Conservation (phyloP, 2,113 vertebrate species). For the Solea senegalensis region DNA sequence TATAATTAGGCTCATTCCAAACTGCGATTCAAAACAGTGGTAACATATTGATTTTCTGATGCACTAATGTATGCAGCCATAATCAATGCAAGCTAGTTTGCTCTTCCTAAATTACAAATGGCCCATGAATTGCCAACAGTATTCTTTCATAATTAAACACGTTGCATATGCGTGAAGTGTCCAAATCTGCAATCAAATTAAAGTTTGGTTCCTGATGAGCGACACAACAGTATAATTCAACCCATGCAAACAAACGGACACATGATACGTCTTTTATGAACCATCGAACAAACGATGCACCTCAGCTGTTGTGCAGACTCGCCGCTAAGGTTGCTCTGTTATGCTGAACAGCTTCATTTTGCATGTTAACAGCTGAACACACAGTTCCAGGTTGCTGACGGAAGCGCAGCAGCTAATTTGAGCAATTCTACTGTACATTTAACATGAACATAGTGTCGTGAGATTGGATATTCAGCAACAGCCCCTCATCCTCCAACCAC, state of each 20-base stretch:
- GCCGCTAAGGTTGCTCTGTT: constrained; percentile 15
- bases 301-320: constrained; percentile 18
- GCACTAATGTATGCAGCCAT: constrained; percentile 23
- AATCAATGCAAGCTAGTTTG: constrained; percentile 62
- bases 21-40: constrained; percentile 36
- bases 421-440: constrained; percentile 41
- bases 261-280: neutral
- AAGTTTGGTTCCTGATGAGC: neutral
- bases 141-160: neutral
- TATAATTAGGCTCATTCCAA: constrained; percentile 56
- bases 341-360: constrained; percentile 22
- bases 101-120: constrained; percentile 57
- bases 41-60: constrained; percentile 57
- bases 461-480: neutral
- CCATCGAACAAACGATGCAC: neutral
- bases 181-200: neutral
- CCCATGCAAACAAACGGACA: neutral
- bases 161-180: neutral
- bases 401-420: constrained; percentile 17
- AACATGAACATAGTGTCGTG: constrained; percentile 18
- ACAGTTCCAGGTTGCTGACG: constrained; percentile 1
- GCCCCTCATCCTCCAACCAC: neutral
- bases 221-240: neutral
- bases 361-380: constrained; percentile 31
- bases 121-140: constrained; percentile 26